Conservation (phyloP, 2,113 vertebrate genomes). For the Parus major region DNA sequence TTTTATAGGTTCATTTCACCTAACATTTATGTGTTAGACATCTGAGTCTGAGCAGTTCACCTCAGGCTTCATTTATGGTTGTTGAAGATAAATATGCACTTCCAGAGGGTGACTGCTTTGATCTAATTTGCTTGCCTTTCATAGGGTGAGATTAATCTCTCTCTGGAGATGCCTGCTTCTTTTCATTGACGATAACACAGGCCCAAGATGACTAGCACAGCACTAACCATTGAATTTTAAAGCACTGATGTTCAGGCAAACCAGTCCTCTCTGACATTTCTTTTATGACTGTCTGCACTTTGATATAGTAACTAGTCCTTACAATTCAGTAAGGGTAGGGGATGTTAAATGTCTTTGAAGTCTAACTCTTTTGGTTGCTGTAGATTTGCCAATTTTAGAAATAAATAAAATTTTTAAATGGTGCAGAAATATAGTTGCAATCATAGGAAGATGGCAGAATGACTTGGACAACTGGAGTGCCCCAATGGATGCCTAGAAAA, state of each 20-base stretch:
- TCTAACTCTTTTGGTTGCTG: background rate
- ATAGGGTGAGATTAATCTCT: conserved; percentile 20
- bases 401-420: background rate
- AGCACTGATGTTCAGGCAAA: background rate
- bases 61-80: conserved; percentile 34
- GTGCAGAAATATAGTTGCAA: background rate
- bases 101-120: conserved; percentile 38
- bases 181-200: background rate
- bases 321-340: background rate
- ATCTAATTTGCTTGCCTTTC: conserved; percentile 42
- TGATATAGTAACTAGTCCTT: conserved; percentile 14
- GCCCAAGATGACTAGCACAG: background rate
- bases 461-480: background rate
- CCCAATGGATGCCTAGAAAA: background rate
- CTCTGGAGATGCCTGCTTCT: background rate
- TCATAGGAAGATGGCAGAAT: background rate
- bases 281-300: conserved; percentile 1
- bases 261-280: background rate
- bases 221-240: background rate
- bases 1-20: background rate
- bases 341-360: background rate
- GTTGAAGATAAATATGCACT: conserved; percentile 40
- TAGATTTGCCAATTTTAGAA: background rate
- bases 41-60: conserved; percentile 6
- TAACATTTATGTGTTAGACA: background rate